Evolutionary conservation across 2,113 vertebrate genomes (phyloP).

Genomic region (Oreocharis arfaki): DNA sequence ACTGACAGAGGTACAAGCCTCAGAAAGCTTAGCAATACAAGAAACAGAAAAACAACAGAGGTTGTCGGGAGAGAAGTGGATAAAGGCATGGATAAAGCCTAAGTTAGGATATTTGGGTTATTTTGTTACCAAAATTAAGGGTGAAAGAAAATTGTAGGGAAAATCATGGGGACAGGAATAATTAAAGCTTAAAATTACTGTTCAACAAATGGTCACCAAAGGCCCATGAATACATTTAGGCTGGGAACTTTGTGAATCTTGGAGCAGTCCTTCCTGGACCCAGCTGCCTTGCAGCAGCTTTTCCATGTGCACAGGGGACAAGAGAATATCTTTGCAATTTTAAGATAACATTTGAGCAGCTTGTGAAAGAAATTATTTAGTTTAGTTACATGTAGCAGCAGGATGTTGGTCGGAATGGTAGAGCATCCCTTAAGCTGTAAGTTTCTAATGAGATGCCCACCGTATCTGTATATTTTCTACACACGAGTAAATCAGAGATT

Average conservation of each 20-base stretch:
- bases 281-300: neutral
- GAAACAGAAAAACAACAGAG: neutral
- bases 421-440: neutral
- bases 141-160: neutral
- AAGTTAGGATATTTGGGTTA: neutral
- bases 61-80: neutral
- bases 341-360: neutral
- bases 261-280: neutral
- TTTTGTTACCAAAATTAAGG: neutral
- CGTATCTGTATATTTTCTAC: neutral
- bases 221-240: neutral
- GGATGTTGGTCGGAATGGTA: neutral
- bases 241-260: neutral
- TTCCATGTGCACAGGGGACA: rapidly evolving
- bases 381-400: neutral
- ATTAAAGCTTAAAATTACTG: neutral
- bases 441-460: neutral
- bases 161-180: neutral
- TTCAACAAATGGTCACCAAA: neutral
- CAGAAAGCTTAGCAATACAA: neutral
- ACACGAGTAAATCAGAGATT: neutral
- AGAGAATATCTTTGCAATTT: neutral
- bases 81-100: neutral
- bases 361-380: neutral
- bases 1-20: neutral